These are phyloP conservation scores for Ptilodon capucinus DNA, from an alignment of 2,888 invertebrate species.

Conservation along the genomic window DNA sequence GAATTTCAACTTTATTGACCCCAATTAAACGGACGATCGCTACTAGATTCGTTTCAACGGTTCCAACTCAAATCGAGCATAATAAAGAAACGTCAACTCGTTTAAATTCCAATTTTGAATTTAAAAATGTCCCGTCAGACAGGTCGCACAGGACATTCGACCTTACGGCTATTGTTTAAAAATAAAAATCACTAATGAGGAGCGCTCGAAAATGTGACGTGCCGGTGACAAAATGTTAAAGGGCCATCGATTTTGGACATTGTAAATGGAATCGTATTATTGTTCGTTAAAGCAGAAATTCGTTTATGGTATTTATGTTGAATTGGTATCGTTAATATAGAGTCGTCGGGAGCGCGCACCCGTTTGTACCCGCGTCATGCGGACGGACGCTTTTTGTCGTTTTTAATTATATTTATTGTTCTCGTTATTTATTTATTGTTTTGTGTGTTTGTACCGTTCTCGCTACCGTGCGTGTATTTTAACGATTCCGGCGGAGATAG, in stretches of 20 bases:
- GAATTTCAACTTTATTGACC: constrained; percentile 58
- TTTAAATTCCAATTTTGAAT: constrained; percentile 73
- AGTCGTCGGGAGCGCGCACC: constrained; percentile 70
- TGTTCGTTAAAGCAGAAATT: constrained; percentile 40
- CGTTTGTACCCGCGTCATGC: constrained; percentile 72
- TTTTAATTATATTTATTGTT: constrained; percentile 82
- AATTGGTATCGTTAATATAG: constrained; percentile 63
- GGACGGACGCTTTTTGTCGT: constrained; percentile 78
- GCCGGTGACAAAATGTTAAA: constrained; percentile 74
- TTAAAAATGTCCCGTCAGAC: constrained; percentile 42
- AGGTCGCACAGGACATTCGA: constrained; percentile 48
- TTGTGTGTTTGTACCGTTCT: constrained; percentile 66
- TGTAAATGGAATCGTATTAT: constrained; percentile 44
- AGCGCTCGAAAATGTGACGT: constrained; percentile 64
- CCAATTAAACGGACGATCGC: constrained; percentile 52
- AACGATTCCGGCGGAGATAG: constrained; percentile 71
- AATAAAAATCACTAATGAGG: constrained; percentile 72
- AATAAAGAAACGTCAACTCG: constrained; percentile 71
- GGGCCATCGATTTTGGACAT: constrained; percentile 38
- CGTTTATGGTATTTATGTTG: constrained; percentile 32
- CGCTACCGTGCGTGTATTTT: constrained; percentile 77
- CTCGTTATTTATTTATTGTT: constrained; percentile 79
- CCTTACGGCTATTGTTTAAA: constrained; percentile 51
- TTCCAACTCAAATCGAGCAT: constrained; percentile 41
- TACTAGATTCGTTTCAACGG: constrained; percentile 50